Evolutionary conservation across 2,797 vertebrate genomes (phyloP), one percentile per base, ranked within the genome.

Genomic region (Discoglossus pictus): DNA sequence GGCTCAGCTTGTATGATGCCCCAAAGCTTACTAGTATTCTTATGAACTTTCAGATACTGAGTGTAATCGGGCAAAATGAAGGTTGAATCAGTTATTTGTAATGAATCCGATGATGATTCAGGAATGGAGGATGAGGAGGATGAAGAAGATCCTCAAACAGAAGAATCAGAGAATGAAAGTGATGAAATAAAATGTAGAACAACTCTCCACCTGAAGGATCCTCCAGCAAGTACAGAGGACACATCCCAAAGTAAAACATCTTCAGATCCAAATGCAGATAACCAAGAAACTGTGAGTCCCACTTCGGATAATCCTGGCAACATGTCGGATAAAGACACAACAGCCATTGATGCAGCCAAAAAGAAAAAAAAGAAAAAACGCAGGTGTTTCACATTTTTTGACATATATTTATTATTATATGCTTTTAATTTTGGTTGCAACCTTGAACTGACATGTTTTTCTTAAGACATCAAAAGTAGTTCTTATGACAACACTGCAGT

Each of bases 311-410:
- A 24, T 21, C 6, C 24, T 48, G n/a, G 27, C 7, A 13, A 44
- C 43, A 56, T 23, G 1, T 12, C 10, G 16, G 35, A 42, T 10
- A 6, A 3, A 1, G 4, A 7, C 9, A 10, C 2, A 35, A 20
- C 20, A 38, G 61, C 44, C 9, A 9, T 7, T 4, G 81, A 81
- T 40, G 55, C 23, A 16, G 39, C 68, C 4, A 76, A 66, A 40
- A 82, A 67, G 54, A 86, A 71, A 66, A 83, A 63, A 60, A 78
- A 54, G 72, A 70, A 25, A 23, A 85, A 79, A 72, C 58, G 62
- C 65, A 84, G 81, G 84, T 85, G 23, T 20, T 34, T 48, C 15
- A 13, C 2, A 12, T 13, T 27, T 34, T 6, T 16, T 17, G 34
- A 18, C 6, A 9, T 11, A 7, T 36, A 3, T 5, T n/a, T 27